phyloP scores from a whole-genome alignment of 2,797 vertebrate species.

The Neomorphus geoffroyi region DNA sequence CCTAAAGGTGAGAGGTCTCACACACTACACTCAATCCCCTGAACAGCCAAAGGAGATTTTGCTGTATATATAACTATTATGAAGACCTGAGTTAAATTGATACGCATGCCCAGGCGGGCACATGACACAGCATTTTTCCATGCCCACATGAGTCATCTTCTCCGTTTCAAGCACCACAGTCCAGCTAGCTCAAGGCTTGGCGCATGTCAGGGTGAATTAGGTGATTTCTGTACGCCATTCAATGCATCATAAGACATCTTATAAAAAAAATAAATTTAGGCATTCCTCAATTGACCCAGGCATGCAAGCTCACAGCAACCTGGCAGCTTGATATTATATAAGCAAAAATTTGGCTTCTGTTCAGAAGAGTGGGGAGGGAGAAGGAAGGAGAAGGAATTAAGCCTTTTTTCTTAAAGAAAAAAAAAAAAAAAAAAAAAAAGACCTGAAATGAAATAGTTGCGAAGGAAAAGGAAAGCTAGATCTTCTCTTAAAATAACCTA shows the following conservation, averaged over 20 bases:
- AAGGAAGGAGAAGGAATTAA: not conserved
- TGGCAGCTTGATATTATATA: not conserved
- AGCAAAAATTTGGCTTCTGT: constrained; percentile 12
- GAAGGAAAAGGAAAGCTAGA: constrained; percentile 15
- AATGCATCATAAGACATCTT: not conserved
- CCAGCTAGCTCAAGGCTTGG: not conserved
- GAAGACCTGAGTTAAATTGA: not conserved
- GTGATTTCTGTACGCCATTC: not conserved
- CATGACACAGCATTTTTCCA: not conserved
- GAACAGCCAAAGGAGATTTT: not conserved
- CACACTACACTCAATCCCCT: not conserved
- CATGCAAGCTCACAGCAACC: not conserved
- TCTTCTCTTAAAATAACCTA: not conserved
- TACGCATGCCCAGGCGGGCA: not conserved
- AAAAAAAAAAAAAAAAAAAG: too few species aligned
- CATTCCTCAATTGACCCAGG: not conserved
- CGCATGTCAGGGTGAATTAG: constrained; percentile 6
- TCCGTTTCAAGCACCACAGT: not conserved
- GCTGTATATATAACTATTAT: not conserved
- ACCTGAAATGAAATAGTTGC: not conserved
- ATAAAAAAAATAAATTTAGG: not conserved
- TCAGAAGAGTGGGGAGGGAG: not conserved
- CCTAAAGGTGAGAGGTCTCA: constrained; percentile 10
- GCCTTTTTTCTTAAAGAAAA: not conserved
- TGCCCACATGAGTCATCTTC: rapidly evolving